These are phyloP conservation scores for Hoplodrina blanda DNA, from an alignment of 2,888 invertebrate genomes.

Conservation along the genomic window DNA sequence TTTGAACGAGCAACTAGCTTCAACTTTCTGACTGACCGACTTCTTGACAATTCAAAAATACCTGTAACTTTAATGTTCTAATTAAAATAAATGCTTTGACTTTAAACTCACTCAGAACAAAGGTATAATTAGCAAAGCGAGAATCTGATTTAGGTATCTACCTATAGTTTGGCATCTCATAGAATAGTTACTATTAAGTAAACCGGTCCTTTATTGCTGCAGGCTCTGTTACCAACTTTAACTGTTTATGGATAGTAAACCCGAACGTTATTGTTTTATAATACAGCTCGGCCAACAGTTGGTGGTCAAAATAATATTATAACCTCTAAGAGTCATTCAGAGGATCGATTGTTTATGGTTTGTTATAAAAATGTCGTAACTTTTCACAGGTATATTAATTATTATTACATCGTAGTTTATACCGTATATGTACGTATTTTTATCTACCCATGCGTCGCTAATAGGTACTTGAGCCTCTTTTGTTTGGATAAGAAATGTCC, in stretches of 20 bases:
- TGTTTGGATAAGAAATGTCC: too few relatives aligned
- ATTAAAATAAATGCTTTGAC: too few relatives aligned
- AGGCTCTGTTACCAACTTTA: slow-evolving; percentile 16
- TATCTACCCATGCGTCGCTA: background rate
- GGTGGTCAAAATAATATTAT: slow-evolving; percentile 12
- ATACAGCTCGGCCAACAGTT: slow-evolving; percentile 5
- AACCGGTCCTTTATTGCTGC: background rate
- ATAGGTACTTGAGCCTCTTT: too few relatives aligned
- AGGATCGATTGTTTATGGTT: slow-evolving; percentile 15
- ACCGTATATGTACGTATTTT: background rate
- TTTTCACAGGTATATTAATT: background rate
- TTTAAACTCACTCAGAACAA: too few relatives aligned
- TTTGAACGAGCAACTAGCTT: too few relatives aligned
- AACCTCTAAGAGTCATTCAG: background rate
- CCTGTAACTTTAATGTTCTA: too few relatives aligned
- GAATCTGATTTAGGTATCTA: background rate
- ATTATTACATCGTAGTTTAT: background rate
- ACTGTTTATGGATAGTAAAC: slow-evolving; percentile 26
- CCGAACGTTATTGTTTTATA: slow-evolving; percentile 31
- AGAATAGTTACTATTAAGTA: background rate
- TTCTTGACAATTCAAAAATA: too few relatives aligned
- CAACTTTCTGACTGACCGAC: too few relatives aligned
- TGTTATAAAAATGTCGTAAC: slow-evolving; percentile 3
- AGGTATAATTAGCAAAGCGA: background rate
- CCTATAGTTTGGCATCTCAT: background rate